Evolutionary conservation across 2,113 vertebrate genomes (phyloP).

Genomic region (Phasianus colchicus): DNA sequence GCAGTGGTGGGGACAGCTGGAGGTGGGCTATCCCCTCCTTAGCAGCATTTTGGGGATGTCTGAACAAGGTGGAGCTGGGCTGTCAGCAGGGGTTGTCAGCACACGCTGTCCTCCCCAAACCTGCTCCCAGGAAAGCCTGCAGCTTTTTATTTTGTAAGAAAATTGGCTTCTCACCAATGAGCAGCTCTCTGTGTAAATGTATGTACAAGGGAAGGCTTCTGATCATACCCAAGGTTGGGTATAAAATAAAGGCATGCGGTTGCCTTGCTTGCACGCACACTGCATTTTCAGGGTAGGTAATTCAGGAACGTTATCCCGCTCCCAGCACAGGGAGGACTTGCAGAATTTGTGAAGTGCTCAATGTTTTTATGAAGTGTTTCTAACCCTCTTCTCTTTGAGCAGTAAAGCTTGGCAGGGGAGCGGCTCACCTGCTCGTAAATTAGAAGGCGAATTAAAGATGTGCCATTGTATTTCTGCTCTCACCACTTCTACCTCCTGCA

Average conservation of each 20-base stretch:
- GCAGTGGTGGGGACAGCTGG: neutral
- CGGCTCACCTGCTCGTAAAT: neutral
- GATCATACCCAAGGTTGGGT: neutral
- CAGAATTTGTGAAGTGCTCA: neutral
- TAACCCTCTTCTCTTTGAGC: neutral
- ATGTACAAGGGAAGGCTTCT: neutral
- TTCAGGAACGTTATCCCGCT: neutral
- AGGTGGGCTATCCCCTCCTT: neutral
- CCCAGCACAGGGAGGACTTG: neutral
- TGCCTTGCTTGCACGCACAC: neutral
- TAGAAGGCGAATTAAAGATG: neutral
- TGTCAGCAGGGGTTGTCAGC: neutral
- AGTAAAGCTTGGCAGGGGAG: neutral
- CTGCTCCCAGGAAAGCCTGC: neutral
- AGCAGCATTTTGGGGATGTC: neutral
- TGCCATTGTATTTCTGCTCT: neutral
- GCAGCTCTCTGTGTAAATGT: neutral
- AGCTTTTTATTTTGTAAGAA: neutral
- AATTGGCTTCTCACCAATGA: neutral
- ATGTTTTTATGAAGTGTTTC: neutral
- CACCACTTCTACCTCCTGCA: neutral
- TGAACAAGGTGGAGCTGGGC: neutral
- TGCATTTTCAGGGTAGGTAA: neutral
- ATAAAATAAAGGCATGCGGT: accelerated
- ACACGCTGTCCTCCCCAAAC: accelerated